A percentile compares a stretch with the other conserved stretches of the same genome.
Conservation (phyloP, 2,113 vertebrate species). For the Centropus bengalensis region DNA sequence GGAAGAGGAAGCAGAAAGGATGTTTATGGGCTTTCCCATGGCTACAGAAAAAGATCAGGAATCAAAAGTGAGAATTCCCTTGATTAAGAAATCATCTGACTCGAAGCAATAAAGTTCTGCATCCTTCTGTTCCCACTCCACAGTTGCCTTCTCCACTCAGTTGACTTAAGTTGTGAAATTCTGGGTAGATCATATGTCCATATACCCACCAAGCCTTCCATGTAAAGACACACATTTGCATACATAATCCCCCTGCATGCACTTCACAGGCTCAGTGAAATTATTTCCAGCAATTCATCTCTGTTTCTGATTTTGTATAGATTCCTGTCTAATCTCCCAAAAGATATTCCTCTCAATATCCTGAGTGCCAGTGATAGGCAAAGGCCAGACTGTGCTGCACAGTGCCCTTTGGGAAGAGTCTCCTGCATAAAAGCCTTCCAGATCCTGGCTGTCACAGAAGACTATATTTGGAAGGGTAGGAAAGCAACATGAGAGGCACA, state of each 20-base stretch:
- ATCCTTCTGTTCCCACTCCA: neutral
- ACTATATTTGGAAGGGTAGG: constrained; percentile 64
- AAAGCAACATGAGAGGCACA: constrained; percentile 50
- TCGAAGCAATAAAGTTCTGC: neutral
- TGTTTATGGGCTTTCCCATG: neutral
- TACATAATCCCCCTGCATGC: neutral
- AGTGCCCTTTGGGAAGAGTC: constrained; percentile 49
- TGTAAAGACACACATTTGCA: neutral
- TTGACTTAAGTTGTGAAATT: neutral
- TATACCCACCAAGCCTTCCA: neutral
- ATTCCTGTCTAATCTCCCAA: constrained; percentile 21
- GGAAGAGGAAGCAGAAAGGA: neutral
- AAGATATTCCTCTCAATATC: constrained; percentile 1
- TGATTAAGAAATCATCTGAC: neutral
- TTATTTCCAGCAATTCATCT: neutral
- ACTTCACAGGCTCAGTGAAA: neutral
- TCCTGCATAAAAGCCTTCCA: constrained; percentile 43
- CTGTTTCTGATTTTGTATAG: neutral
- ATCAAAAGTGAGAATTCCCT: neutral
- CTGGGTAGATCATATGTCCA: neutral
- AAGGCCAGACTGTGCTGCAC: neutral
- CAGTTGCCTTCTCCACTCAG: neutral
- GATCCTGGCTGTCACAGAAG: constrained; percentile 1
- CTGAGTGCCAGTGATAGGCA: neutral
- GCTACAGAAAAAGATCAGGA: neutral